Conservation (phyloP, 1,140 invertebrate genomes). For the Mercenaria mercenaria region DNA sequence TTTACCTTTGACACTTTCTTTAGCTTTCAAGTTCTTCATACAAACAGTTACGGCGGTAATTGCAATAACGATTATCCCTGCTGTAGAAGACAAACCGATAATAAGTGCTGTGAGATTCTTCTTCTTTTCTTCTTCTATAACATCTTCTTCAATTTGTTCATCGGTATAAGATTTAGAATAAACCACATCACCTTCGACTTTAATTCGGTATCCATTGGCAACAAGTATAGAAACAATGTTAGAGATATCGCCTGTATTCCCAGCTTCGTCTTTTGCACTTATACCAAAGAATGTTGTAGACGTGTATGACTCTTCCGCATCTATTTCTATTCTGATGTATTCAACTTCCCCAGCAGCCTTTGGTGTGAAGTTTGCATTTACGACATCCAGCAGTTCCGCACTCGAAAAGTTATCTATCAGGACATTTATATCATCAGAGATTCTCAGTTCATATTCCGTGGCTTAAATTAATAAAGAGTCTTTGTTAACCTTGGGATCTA, state of each 20-base stretch:
- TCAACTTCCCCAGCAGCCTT: neutral
- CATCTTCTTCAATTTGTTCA: neutral
- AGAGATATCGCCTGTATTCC: neutral
- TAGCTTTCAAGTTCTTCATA: neutral
- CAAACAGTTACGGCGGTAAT: neutral
- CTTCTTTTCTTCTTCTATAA: neutral
- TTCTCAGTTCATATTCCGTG: neutral
- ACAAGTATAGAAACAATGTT: constrained; percentile 9
- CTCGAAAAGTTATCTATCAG: neutral
- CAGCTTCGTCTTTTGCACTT: neutral
- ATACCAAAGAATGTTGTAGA: neutral
- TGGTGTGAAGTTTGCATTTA: neutral
- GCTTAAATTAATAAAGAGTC: neutral
- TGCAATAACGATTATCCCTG: neutral
- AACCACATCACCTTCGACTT: neutral
- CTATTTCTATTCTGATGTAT: neutral
- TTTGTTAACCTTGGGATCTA: too few relatives aligned
- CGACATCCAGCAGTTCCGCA: neutral
- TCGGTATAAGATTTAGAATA: neutral
- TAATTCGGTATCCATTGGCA: neutral
- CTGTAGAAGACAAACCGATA: neutral
- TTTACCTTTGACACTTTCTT: neutral
- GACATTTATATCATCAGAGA: neutral
- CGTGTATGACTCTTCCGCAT: neutral
- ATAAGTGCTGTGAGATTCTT: neutral